Evolutionary conservation across 2,113 vertebrate genomes (phyloP).

Genomic region (Rhinopomastus cyanomelas): DNA sequence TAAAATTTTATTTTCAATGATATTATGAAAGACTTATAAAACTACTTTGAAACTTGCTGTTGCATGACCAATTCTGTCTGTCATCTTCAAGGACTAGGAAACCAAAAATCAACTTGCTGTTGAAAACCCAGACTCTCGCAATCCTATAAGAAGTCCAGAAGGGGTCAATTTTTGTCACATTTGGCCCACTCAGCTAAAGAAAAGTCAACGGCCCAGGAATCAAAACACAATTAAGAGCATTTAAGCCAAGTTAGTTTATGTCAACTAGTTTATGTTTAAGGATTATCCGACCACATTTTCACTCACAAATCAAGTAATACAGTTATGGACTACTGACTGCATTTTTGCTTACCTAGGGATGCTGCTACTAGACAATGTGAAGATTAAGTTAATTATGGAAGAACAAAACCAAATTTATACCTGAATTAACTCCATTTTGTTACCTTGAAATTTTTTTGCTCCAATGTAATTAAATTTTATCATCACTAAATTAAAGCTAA

Average conservation of each 20-base stretch:
- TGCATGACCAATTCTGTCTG: rapidly evolving
- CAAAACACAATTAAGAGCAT: background rate
- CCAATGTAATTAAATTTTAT: constrained; percentile 52
- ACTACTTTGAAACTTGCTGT: background rate
- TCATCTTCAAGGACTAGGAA: background rate
- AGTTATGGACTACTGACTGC: background rate
- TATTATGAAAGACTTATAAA: background rate
- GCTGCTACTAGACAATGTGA: background rate
- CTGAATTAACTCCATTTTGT: constrained; percentile 17
- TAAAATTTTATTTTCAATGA: background rate
- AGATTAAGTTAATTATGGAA: background rate
- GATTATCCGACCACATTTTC: background rate
- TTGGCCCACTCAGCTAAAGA: background rate
- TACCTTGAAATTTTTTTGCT: background rate
- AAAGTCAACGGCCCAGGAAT: background rate
- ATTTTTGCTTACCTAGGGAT: background rate
- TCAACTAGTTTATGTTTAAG: background rate
- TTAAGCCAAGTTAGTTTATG: background rate
- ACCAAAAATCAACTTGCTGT: background rate
- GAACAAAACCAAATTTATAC: background rate
- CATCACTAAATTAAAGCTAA: constrained; percentile 59
- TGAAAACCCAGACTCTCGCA: background rate
- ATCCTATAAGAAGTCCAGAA: background rate
- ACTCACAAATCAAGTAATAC: background rate
- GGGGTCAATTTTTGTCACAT: rapidly evolving